Evolutionary conservation across 2,113 vertebrate genomes (phyloP).

Genomic region (Sander vitreus): DNA sequence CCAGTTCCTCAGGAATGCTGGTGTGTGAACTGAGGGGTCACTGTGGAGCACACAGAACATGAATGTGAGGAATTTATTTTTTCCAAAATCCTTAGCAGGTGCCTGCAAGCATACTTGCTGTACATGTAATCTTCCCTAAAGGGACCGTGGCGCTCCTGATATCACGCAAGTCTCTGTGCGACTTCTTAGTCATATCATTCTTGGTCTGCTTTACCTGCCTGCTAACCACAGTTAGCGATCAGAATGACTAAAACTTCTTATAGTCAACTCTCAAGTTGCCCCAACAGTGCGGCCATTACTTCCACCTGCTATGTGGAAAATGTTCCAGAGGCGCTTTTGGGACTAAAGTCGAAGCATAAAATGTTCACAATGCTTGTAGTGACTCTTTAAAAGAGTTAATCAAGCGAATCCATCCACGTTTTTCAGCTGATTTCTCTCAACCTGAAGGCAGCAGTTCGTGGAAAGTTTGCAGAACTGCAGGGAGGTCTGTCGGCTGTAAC

Average conservation of each 20-base stretch:
- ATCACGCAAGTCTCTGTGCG: slow-evolving; percentile 42
- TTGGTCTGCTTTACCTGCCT: slow-evolving; percentile 6
- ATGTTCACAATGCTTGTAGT: slow-evolving; percentile 2
- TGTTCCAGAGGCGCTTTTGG: slow-evolving; percentile 1
- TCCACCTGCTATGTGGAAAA: slow-evolving; percentile 4
- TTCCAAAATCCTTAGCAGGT: slow-evolving; percentile 72
- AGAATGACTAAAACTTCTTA: slow-evolving; percentile 14
- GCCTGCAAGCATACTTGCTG: slow-evolving; percentile 54
- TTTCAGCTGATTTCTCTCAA: slow-evolving; percentile 44
- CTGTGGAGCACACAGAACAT: slow-evolving; percentile 34
- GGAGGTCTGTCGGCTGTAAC: slow-evolving; percentile 44
- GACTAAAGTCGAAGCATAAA: slow-evolving; percentile 13
- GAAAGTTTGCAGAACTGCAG: slow-evolving; percentile 27
- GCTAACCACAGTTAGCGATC: slow-evolving; percentile 18
- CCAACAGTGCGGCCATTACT: slow-evolving; percentile 5
- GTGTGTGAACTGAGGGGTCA: slow-evolving; percentile 67
- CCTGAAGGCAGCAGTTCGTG: background rate
- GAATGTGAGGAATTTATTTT: slow-evolving; percentile 69
- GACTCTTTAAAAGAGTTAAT: slow-evolving; percentile 11
- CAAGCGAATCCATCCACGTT: slow-evolving; percentile 6
- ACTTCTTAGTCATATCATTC: slow-evolving; percentile 16
- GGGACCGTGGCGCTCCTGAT: slow-evolving; percentile 12
- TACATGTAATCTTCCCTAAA: slow-evolving; percentile 58
- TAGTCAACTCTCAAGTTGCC: slow-evolving; percentile 12
- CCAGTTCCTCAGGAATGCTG: slow-evolving; percentile 68